A percentile compares a stretch with the other conserved stretches of the same genome.
Evolutionary conservation across 1,140 invertebrate species (phyloP).

Genomic region (Hycleus phaleratus): DNA sequence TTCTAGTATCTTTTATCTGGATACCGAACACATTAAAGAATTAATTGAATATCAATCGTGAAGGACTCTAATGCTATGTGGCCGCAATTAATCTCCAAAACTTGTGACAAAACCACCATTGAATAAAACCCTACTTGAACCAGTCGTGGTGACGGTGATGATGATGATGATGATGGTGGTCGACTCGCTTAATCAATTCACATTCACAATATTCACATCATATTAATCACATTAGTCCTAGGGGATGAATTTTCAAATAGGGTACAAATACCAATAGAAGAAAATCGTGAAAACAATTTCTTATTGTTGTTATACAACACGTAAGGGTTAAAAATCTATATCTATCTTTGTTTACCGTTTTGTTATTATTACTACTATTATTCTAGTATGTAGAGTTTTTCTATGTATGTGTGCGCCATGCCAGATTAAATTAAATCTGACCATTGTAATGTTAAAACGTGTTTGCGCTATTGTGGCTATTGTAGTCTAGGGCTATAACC

Average conservation of each 20-base stretch:
- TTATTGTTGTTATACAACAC: background rate
- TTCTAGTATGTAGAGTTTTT: too few species aligned
- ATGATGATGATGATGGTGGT: too few species aligned
- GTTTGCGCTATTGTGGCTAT: constrained; percentile 21
- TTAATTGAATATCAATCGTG: constrained; percentile 9
- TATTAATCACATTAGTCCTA: constrained; percentile 36
- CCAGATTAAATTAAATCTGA: constrained; percentile 23
- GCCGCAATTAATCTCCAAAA: constrained; percentile 29
- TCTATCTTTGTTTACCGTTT: too few species aligned
- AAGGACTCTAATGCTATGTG: constrained; percentile 27
- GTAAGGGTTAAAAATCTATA: too few species aligned
- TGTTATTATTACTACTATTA: too few species aligned
- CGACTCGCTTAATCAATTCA: constrained; percentile 33
- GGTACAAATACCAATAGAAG: constrained; percentile 12
- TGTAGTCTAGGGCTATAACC: constrained; percentile 12
- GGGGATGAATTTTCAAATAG: constrained; percentile 22
- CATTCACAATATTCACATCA: constrained; percentile 28
- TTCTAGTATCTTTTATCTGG: background rate
- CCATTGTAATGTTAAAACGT: constrained; percentile 22
- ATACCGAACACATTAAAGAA: constrained; percentile 6
- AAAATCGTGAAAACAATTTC: constrained; percentile 2
- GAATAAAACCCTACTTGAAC: constrained; percentile 27
- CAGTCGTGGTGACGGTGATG: constrained; percentile 3
- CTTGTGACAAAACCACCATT: constrained; percentile 16
- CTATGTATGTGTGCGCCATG: background rate